phyloP scores from a whole-genome alignment of 2,797 vertebrate species.

The Molothrus ater region DNA sequence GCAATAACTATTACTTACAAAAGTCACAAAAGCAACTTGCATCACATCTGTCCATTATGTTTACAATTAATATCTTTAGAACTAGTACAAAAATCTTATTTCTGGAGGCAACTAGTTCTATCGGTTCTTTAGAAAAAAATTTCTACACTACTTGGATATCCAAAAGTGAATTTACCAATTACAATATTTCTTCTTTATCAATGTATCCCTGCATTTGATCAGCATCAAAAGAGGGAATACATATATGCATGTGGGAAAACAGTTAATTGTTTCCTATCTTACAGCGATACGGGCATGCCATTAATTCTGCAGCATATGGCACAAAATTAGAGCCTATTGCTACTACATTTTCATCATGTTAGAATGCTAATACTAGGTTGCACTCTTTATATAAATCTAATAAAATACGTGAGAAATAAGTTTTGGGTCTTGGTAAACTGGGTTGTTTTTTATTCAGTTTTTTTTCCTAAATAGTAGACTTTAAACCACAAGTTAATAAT shows the following conservation, averaged over 20 bases:
- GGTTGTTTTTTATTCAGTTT: fast-evolving
- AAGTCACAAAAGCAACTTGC: not conserved
- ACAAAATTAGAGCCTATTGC: conserved; percentile 33
- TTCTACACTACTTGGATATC: not conserved
- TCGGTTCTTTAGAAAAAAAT: not conserved
- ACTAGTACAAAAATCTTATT: not conserved
- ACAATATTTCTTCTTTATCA: not conserved
- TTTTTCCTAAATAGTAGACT: not conserved
- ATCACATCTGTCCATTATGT: not conserved
- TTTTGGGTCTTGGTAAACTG: not conserved
- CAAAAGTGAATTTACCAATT: not conserved
- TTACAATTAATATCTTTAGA: not conserved
- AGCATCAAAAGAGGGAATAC: not conserved
- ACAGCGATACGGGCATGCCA: not conserved
- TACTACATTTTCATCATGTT: conserved; percentile 2
- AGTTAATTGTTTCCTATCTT: conserved; percentile 28
- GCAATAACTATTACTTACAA: not conserved
- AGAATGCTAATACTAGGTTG: not conserved
- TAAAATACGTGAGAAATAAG: not conserved
- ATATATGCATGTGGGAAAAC: not conserved
- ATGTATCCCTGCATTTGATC: not conserved
- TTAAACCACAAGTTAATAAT: not conserved
- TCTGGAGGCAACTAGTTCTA: not conserved
- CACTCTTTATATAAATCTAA: not conserved
- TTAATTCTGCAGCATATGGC: conserved; percentile 50